Percentiles rank a stretch among this genome's conserved stretches.
Evolutionary conservation across 2,113 vertebrate species (phyloP).

Genomic region (Myotis brandtii): DNA sequence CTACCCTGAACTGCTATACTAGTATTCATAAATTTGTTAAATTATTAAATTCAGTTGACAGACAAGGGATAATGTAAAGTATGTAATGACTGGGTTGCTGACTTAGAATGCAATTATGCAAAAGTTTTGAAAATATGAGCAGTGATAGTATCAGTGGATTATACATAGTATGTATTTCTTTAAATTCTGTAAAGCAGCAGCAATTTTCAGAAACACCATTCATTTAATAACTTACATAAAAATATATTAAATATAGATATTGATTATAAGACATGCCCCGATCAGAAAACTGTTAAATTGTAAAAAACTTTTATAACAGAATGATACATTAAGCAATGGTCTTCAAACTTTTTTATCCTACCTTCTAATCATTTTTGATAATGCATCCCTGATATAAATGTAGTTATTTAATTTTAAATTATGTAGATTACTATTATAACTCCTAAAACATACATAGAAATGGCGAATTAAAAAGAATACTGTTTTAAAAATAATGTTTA

Average conservation of each 20-base stretch:
- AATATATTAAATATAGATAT: neutral
- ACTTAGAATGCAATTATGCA: neutral
- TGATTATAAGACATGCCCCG: neutral
- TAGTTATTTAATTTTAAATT: constrained; percentile 29
- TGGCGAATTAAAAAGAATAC: neutral
- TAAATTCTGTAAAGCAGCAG: neutral
- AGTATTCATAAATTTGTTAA: neutral
- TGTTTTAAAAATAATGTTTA: neutral
- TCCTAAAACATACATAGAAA: neutral
- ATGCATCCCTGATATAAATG: neutral
- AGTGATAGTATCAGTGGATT: neutral
- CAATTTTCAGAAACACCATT: neutral
- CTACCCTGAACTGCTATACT: neutral
- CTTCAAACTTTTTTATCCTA: neutral
- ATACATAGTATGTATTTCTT: neutral
- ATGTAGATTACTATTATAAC: neutral
- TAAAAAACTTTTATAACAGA: neutral
- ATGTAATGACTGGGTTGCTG: neutral
- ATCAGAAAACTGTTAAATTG: neutral
- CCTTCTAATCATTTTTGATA: neutral
- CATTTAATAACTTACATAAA: neutral
- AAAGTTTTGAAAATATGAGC: neutral
- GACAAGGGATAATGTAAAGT: neutral
- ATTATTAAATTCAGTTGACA: neutral
- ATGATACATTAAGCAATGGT: neutral